These are phyloP conservation scores for Cephus runcator DNA, from an alignment of 2,888 invertebrate genomes.

Conservation along the genomic window DNA sequence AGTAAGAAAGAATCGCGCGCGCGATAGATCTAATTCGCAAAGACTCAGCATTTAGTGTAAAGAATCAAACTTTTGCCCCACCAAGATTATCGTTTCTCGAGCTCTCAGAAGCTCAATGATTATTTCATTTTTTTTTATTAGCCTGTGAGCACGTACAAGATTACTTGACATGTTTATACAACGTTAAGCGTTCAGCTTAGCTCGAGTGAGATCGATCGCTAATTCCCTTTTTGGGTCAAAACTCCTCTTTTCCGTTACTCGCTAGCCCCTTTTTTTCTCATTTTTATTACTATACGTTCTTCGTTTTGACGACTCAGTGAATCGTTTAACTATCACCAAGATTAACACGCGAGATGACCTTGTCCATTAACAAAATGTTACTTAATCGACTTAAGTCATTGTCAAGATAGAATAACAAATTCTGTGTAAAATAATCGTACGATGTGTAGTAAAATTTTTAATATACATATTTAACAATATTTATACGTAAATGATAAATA, in stretches of 20 bases:
- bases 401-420: conserved; percentile 57
- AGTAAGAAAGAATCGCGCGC: not conserved
- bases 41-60: not conserved
- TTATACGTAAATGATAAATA: conserved; percentile 56
- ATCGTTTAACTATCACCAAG: conserved; percentile 19
- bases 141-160: conserved; percentile 29
- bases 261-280: not conserved
- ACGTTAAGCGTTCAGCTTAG: conserved; percentile 34
- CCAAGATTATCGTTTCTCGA: not conserved
- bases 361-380: conserved; percentile 53
- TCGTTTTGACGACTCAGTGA: conserved; percentile 22
- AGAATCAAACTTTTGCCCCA: not conserved
- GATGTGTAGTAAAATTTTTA: conserved; percentile 61
- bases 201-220: not conserved
- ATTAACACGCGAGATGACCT: conserved; percentile 30
- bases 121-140: conserved; percentile 10
- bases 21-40: not conserved
- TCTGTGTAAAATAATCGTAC: conserved; percentile 63
- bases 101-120: conserved; percentile 1
- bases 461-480: conserved; percentile 56
- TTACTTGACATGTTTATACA: conserved; percentile 63
- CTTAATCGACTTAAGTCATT: conserved; percentile 58
- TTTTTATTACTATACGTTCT: not conserved
- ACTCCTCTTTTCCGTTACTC: not conserved
- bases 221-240: not conserved